Evolutionary conservation across 2,888 invertebrate species (phyloP).

Genomic region (Zaprionus lineosus): DNA sequence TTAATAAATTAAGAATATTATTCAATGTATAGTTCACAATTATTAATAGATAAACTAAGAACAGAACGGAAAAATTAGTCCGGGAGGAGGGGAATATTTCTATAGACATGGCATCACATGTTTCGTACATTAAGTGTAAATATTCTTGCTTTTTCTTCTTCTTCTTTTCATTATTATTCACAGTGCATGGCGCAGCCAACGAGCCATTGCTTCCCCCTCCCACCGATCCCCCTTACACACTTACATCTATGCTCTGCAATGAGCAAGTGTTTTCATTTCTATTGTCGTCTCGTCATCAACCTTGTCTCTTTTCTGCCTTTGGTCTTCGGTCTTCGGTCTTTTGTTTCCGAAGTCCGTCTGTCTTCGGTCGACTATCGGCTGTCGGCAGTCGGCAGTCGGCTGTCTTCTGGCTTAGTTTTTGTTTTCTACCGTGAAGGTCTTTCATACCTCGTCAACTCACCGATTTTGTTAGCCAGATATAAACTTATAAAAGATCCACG

Average conservation of each 20-base stretch:
- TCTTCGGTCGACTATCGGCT: conserved; percentile 1
- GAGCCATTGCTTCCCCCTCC: background rate
- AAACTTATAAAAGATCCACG: conserved; percentile 27
- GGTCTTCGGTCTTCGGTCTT: background rate
- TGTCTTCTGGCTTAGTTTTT: conserved; percentile 50
- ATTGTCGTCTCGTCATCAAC: conserved; percentile 51
- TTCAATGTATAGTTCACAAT: no score
- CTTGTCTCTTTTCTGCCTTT: conserved; percentile 21
- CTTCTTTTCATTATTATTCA: no score
- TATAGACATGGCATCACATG: no score
- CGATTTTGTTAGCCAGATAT: background rate
- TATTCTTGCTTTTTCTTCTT: no score
- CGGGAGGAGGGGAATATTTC: no score
- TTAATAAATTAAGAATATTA: no score
- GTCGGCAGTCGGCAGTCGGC: conserved; percentile 12
- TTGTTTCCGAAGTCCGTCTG: background rate
- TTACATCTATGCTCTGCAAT: conserved; percentile 3
- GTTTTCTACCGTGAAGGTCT: conserved; percentile 67
- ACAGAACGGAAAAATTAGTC: no score
- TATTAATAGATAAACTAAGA: no score
- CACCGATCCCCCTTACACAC: background rate
- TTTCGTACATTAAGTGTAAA: no score
- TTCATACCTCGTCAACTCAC: conserved; percentile 53
- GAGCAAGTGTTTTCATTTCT: conserved; percentile 41
- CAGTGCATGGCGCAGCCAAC: background rate